phyloP scores from a whole-genome alignment of 35 echinoderm and acorn worm species.

The Lytechinus pictus region DNA sequence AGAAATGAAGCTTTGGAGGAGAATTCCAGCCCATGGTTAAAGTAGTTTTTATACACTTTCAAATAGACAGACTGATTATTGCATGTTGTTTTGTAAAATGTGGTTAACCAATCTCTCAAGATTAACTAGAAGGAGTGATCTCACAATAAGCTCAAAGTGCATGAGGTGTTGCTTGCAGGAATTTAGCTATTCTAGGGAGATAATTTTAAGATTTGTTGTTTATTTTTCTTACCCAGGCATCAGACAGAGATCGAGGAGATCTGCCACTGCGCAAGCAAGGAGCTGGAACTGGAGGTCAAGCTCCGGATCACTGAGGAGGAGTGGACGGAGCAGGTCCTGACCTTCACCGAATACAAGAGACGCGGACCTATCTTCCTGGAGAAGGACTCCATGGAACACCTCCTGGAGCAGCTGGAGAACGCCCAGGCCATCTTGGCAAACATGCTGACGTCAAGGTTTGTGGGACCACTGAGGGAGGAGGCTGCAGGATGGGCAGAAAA shows the following conservation, averaged over 20 bases:
- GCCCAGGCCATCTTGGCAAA: conserved; percentile 93
- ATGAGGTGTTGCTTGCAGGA: too few species aligned
- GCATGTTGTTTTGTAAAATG: too few species aligned
- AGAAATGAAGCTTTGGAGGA: too few species aligned
- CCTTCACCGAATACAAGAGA: conserved; percentile 92
- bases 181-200: too few species aligned
- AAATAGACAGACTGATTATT: too few species aligned
- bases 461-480: conserved; percentile 93
- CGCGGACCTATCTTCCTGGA: conserved; percentile 97
- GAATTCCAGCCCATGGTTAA: too few species aligned
- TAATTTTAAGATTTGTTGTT: too few species aligned
- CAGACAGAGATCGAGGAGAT: conserved; percentile 96
- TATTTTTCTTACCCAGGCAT: too few species aligned
- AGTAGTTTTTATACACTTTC: too few species aligned
- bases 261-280: conserved; percentile 98
- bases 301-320: conserved; percentile 97
- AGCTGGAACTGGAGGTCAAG: conserved; percentile 96
- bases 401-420: conserved; percentile 96
- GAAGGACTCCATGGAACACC: conserved; percentile 95
- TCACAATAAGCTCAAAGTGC: too few species aligned
- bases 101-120: too few species aligned
- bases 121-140: too few species aligned
- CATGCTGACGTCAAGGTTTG: conserved; percentile 95
- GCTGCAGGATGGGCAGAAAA: conserved; percentile 99
- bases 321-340: conserved; percentile 98